Base-by-base conservation (phyloP, 2,888 invertebrate species). In the Drosophila yooni region DNA sequence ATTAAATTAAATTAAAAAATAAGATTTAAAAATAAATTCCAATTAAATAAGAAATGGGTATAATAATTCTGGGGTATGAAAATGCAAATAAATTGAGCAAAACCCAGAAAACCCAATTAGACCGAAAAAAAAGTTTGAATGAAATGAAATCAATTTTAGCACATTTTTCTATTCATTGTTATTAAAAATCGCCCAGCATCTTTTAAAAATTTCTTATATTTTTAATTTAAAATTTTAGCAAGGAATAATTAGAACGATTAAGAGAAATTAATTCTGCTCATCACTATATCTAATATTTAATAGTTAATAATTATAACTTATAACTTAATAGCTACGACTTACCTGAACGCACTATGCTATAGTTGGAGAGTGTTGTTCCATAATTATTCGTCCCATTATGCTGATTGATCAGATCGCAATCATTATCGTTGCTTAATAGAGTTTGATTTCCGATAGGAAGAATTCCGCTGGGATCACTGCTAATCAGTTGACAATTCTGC, bases 401-500 rank as follows among this genome's bases (percentile, higher is more conserved):
- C 15, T 46, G 46, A 46, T 15, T 46, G 46, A 25, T 25, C 25
- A 46, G 46, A 8, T 74, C 77, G 31, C 70, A 57, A 50, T 69
- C 64, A 62, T 54, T 66, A 40, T 82, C 60, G 43, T 34, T 76
- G 50, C 51, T 46, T 25, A 62, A 36, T 10, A 70, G 18, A 34
- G 29, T 51, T 59, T 62, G 81, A 60, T 54, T 70, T 6, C 63
- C 59, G 5, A 53, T 40, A 1, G 46, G 13, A 18, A 56, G n/a
- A 29, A 59, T 36, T 1, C 60, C 46, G 21, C 4, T 13, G 43
- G 61, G 36, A 3, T 59, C 74, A 13, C 51, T 69, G 18, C 59
- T 56, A 27, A 70, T 34, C 7, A 59, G 29, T 13, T 48, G 59
- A 54, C 71, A 53, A 34, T 31, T 43, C 15, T 71, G 71, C 8